These are phyloP conservation scores for Oopsacas minuta DNA, from an alignment of 37 sponge, comb jelly and placozoan genomes.

Conservation along the genomic window DNA sequence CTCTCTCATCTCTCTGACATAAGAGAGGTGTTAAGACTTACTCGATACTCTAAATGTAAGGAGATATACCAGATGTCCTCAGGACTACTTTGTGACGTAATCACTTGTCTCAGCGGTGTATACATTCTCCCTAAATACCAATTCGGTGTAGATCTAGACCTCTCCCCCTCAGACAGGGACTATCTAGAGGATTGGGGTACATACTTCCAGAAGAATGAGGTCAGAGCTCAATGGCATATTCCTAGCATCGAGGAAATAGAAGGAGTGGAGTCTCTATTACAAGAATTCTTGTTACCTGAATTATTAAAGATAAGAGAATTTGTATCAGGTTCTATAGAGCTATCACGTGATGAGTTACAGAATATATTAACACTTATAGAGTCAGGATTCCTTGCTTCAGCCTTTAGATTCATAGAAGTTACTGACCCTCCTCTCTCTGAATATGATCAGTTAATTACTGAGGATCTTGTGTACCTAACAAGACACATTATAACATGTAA, in stretches of 20 bases:
- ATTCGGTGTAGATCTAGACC: not conserved
- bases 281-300: constrained; percentile 47
- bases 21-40: not conserved
- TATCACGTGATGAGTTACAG: not conserved
- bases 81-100: not conserved
- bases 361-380: not conserved
- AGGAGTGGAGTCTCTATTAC: constrained; percentile 35
- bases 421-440: not conserved
- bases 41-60: not conserved
- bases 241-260: constrained; percentile 40
- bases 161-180: not conserved
- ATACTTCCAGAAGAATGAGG: constrained; percentile 18
- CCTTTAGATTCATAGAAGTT: not conserved
- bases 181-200: not conserved
- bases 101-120: not conserved
- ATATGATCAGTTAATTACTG: not conserved
- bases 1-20: not conserved
- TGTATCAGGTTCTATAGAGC: constrained; percentile 3
- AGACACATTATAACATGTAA: not conserved
- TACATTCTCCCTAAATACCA: not conserved
- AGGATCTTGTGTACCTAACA: not conserved
- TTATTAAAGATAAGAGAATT: constrained; percentile 35
- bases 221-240: constrained; percentile 49
- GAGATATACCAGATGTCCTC: not conserved
- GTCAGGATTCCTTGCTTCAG: not conserved